Percentiles rank a stretch among this genome's conserved stretches.
Conservation (phyloP, 2,888 invertebrate genomes). For the Drepanosiphum platanoidis region DNA sequence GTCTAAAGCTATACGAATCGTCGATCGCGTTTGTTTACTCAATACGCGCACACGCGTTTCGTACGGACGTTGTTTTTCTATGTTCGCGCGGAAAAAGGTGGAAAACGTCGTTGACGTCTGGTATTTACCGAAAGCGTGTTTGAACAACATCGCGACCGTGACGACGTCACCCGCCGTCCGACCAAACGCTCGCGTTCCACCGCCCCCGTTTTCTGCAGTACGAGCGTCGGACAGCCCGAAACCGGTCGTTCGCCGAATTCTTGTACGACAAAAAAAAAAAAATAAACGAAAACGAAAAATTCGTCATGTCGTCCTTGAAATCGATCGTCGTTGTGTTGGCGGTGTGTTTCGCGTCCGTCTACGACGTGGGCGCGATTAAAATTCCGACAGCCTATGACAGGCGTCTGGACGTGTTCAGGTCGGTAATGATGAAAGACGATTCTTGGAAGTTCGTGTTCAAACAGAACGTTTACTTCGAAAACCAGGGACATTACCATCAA, state of each 20-base stretch:
- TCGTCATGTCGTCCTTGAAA: background rate
- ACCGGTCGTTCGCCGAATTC: background rate
- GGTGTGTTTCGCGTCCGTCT: background rate
- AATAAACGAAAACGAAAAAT: too few species aligned
- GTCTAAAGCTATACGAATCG: too few species aligned
- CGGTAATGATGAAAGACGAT: background rate
- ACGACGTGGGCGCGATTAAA: background rate
- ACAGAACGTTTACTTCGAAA: background rate
- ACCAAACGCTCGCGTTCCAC: background rate
- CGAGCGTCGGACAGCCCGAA: background rate
- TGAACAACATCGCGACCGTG: background rate
- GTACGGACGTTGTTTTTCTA: background rate
- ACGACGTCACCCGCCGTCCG: background rate
- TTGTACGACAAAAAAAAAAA: background rate
- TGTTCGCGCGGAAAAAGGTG: too few species aligned
- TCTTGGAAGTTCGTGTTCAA: background rate
- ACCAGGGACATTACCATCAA: background rate
- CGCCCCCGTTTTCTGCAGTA: background rate
- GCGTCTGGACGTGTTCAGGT: background rate
- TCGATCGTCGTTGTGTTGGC: background rate
- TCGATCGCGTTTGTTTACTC: too few species aligned
- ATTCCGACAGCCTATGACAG: background rate
- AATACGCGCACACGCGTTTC: too few species aligned
- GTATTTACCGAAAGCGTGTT: constrained; percentile 1
- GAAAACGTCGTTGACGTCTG: background rate